Evolutionary conservation across 2,113 vertebrate species (phyloP), one percentile per base, ranked within the genome.

Genomic region (Seriola dumerili): DNA sequence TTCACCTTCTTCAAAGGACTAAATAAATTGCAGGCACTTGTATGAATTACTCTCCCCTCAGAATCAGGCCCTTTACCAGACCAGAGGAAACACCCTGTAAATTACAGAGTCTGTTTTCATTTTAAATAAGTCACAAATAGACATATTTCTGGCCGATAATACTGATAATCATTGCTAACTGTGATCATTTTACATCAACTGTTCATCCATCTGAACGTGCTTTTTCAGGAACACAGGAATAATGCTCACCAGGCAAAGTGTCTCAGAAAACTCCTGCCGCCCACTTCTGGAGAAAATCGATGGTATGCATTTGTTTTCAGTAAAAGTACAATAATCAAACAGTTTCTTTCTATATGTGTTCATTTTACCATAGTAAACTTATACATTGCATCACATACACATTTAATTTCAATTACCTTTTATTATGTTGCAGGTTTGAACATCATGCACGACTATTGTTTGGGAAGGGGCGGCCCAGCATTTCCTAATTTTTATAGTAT

Each of bases 251-350:
- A 65, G 62, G 55, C 59, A 3, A 70, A 42, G 66, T 65, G 44
- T 84, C 65, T 65, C 48, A 40, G 52, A 5, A 3, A 66, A 29
- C 21, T 32, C 48, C 34, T 21, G n/a, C 64, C 19, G 11, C 69
- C 81, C 65, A 75, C 82, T 70, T 58, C 46, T 32, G 54, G 8
- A 76, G 86, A 8, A 48, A 76, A 85, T 72, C 75, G 75, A 79
- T 63, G 65, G 38, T 46, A 32, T 54, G 34, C n/a, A 48, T 83
- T 29, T 29, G 29, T 29, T 29, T 29, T 29, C 29, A 29, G 29
- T 72, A 52, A 65, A 63, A 52, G 34, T 36, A 54, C n/a, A 65
- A 70, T 34, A 50, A 71, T 52, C 19, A 62, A 52, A 36, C 38
- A 38, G 38, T 38, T 38, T 38, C 6, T 5, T 38, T 38, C 6